phyloP scores from a whole-genome alignment of 30 jellyfish, hydroid and myxozoan species.

The Clytia hemisphaerica region DNA sequence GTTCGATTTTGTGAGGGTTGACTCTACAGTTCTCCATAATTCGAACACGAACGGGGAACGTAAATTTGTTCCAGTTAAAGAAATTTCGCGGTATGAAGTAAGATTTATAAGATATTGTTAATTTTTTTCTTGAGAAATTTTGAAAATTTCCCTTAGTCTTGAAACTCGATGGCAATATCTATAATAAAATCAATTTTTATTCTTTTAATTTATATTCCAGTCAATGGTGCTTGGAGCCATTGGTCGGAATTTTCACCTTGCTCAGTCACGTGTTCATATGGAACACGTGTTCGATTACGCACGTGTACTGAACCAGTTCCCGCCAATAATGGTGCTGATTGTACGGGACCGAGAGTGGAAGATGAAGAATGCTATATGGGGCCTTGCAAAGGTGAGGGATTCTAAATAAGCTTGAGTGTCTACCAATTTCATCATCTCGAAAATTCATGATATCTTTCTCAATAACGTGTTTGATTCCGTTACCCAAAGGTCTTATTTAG shows the following conservation, averaged over 20 bases:
- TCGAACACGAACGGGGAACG: too few species aligned
- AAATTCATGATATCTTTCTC: too few species aligned
- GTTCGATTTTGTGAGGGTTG: background rate
- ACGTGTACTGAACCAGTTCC: slow-evolving; percentile 89
- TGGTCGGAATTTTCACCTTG: slow-evolving; percentile 97
- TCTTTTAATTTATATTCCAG: slow-evolving; percentile 15
- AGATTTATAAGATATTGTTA: too few species aligned
- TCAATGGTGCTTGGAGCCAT: slow-evolving; percentile 94
- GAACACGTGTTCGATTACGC: slow-evolving; percentile 92
- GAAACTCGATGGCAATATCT: too few species aligned
- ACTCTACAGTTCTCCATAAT: background rate
- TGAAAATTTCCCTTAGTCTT: background rate
- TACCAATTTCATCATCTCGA: too few species aligned
- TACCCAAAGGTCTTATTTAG: too few species aligned
- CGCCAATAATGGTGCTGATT: slow-evolving; percentile 92
- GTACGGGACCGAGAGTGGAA: slow-evolving; percentile 93
- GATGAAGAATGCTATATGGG: slow-evolving; percentile 85
- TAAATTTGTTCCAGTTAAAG: too few species aligned
- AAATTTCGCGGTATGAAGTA: too few species aligned
- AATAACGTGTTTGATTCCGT: too few species aligned
- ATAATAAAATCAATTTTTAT: too few species aligned
- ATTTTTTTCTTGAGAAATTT: background rate
- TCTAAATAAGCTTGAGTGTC: too few species aligned
- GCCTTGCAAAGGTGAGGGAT: slow-evolving; percentile 64
- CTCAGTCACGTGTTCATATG: slow-evolving; percentile 87